phyloP scores from a whole-genome alignment of 2,113 vertebrate species.

The Callionymus lyra region DNA sequence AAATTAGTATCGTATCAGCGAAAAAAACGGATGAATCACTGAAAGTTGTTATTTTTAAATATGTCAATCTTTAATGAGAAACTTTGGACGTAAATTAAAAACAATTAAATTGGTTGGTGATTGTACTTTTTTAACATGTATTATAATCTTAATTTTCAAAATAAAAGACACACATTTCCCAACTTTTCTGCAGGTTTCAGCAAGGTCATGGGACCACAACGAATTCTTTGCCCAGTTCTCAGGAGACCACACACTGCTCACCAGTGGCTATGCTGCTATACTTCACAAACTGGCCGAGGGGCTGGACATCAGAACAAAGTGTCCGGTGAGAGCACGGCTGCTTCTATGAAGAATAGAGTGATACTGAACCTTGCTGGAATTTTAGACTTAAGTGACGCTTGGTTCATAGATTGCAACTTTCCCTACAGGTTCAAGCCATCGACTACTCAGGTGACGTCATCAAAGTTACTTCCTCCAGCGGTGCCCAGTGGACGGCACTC shows the following conservation, averaged over 20 bases:
- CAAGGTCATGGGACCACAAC: slow-evolving; percentile 97
- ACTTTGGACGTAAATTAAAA: no score
- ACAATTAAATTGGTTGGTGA: no score
- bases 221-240: slow-evolving; percentile 99
- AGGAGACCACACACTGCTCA: slow-evolving; percentile 89
- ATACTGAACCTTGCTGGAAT: no score
- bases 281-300: slow-evolving; percentile 81
- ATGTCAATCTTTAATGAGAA: no score
- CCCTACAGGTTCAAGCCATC: slow-evolving; percentile 67
- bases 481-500: slow-evolving; percentile 75
- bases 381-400: no score
- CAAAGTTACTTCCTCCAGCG: slow-evolving; percentile 72
- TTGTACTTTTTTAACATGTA: background rate
- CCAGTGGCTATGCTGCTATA: slow-evolving; percentile 78
- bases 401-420: background rate
- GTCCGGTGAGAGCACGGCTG: slow-evolving; percentile 67
- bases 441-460: slow-evolving; percentile 85
- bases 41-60: no score
- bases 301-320: slow-evolving; percentile 79
- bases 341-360: background rate
- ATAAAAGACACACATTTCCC: no score
- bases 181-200: slow-evolving; percentile 77
- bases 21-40: no score
- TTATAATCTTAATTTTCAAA: no score
- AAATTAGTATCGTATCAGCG: no score